Percentiles rank a stretch among this genome's conserved stretches.
Evolutionary conservation across 2,797 vertebrate species (phyloP).

Genomic region (Pipistrellus kuhlii): DNA sequence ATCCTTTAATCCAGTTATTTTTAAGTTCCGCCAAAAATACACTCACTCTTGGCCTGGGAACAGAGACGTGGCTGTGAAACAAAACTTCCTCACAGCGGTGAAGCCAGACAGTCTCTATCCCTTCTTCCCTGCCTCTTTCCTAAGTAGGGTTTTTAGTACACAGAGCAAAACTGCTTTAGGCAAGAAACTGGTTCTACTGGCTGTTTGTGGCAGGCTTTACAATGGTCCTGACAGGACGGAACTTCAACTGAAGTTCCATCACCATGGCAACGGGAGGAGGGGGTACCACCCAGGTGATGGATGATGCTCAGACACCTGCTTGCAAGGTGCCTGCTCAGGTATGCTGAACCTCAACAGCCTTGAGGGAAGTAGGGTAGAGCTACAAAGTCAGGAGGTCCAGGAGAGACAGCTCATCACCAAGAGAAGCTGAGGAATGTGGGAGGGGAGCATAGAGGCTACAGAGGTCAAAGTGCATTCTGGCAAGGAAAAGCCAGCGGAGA

Average conservation of each 20-base stretch:
- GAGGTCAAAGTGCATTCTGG: neutral
- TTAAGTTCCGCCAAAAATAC: constrained; percentile 75
- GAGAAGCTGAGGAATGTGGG: neutral
- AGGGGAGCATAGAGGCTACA: neutral
- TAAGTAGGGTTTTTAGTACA: constrained; percentile 5
- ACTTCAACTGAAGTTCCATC: neutral
- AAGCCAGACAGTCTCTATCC: constrained; percentile 28
- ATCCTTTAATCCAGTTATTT: constrained; percentile 79
- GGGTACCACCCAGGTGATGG: neutral
- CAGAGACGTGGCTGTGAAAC: constrained; percentile 54
- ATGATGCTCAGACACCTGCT: neutral
- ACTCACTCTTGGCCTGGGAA: constrained; percentile 59
- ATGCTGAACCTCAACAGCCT: neutral
- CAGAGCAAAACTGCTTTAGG: neutral
- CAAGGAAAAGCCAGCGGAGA: neutral
- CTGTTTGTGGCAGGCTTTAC: accelerated
- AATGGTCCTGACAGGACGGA: neutral
- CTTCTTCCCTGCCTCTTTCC: neutral
- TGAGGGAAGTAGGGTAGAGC: neutral
- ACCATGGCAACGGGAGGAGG: neutral
- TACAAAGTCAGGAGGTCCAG: neutral
- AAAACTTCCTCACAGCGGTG: constrained; percentile 44
- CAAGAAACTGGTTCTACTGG: neutral
- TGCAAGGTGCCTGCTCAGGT: neutral
- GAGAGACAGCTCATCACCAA: neutral